Conservation (phyloP, 2,113 vertebrate species). For the Odobenus rosmarus region DNA sequence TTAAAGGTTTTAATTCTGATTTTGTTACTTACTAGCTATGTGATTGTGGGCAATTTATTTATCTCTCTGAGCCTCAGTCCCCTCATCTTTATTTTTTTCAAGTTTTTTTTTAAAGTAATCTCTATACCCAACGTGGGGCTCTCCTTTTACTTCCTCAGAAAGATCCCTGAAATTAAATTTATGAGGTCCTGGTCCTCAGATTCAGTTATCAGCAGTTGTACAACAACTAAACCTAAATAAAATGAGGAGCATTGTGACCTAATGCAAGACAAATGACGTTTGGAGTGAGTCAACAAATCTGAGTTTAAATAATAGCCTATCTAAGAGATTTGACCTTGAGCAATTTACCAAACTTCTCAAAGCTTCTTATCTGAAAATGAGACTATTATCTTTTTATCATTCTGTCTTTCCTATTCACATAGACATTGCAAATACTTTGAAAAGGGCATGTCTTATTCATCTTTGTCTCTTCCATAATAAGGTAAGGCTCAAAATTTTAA, state of each 20-base stretch:
- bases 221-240: conserved; percentile 27
- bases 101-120: background rate
- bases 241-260: background rate
- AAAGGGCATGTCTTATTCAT: conserved; percentile 34
- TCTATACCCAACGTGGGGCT: background rate
- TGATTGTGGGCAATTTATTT: background rate
- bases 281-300: background rate
- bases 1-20: conserved; percentile 11
- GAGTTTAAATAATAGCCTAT: background rate
- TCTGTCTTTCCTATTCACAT: conserved; percentile 10
- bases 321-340: conserved; percentile 11
- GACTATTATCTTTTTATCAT: conserved; percentile 31
- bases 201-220: background rate
- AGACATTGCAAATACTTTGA: background rate
- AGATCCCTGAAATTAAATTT: conserved; percentile 6
- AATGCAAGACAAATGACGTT: background rate
- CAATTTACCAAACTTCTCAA: conserved; percentile 31
- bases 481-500: conserved; percentile 31
- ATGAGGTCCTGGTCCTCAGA: background rate
- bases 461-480: conserved; percentile 2
- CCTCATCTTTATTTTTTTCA: background rate
- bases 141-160: background rate
- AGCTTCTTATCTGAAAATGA: conserved; percentile 44
- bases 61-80: background rate
- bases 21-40: conserved; percentile 32